These are phyloP conservation scores for Hylaea fasciaria DNA, from an alignment of 2,888 invertebrate species.

Conservation along the genomic window DNA sequence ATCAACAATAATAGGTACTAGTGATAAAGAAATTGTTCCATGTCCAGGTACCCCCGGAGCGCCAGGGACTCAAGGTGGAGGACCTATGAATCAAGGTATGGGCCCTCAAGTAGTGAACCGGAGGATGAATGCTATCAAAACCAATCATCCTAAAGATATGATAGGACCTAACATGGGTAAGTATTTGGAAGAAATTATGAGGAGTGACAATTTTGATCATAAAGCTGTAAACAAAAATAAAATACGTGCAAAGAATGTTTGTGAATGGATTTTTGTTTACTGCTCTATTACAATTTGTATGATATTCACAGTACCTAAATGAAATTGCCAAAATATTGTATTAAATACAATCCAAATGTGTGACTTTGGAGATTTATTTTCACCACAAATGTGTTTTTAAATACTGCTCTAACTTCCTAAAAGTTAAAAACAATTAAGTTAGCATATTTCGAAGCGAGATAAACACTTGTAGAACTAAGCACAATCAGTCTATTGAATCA, in stretches of 20 bases:
- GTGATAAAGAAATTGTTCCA: constrained; percentile 1
- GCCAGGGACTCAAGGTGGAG: constrained; percentile 76
- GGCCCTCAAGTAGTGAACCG: constrained; percentile 87
- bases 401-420: not conserved
- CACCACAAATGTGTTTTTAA: constrained; percentile 14
- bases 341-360: constrained; percentile 33
- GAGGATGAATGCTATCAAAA: constrained; percentile 94
- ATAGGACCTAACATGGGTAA: constrained; percentile 93
- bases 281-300: not conserved
- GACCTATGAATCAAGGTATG: constrained; percentile 80
- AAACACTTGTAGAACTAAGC: constrained; percentile 52
- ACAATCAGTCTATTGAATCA: constrained; percentile 58
- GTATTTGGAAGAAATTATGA: constrained; percentile 45
- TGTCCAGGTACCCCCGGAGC: constrained; percentile 59
- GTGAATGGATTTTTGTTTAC: not conserved
- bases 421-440: not conserved
- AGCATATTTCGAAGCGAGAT: constrained; percentile 11
- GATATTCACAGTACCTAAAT: constrained; percentile 11
- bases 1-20: not conserved
- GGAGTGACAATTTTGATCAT: not conserved
- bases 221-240: not conserved
- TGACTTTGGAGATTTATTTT: constrained; percentile 33
- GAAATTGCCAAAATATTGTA: constrained; percentile 30
- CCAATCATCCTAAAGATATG: constrained; percentile 93
- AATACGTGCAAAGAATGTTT: not conserved